Conservation (phyloP, 2,113 vertebrate species). For the Parus major region DNA sequence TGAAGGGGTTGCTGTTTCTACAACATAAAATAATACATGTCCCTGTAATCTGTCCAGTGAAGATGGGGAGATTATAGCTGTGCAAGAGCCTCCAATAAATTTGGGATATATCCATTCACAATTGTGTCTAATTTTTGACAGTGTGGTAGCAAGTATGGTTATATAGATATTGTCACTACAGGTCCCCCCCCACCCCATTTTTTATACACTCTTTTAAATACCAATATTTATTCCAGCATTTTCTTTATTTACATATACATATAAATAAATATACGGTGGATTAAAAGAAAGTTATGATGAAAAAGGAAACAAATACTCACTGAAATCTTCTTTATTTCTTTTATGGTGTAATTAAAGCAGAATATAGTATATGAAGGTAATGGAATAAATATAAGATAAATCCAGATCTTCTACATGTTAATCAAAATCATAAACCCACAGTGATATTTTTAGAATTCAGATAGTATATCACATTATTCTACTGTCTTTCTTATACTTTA, state of each 20-base stretch:
- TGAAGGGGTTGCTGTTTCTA: not conserved
- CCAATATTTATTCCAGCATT: not conserved
- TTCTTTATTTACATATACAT: not conserved
- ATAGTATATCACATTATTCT: not conserved
- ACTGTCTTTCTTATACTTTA: not conserved
- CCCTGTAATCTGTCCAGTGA: not conserved
- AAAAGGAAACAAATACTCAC: fast-evolving
- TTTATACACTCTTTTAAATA: not conserved
- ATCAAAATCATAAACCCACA: not conserved
- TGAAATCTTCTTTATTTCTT: not conserved
- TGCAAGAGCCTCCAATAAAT: not conserved
- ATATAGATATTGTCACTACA: not conserved
- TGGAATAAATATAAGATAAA: not conserved
- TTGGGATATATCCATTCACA: not conserved
- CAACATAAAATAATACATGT: not conserved
- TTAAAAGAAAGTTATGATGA: not conserved
- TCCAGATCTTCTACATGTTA: not conserved
- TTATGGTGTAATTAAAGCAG: not conserved
- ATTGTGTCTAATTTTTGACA: not conserved
- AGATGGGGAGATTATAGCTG: not conserved
- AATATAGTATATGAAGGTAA: not conserved
- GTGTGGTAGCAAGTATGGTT: not conserved
- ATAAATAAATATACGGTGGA: not conserved
- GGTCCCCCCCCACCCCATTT: fast-evolving
- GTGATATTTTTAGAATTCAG: not conserved